phyloP scores from a whole-genome alignment of 2,113 vertebrate genomes.

The Tympanuchus pallidicinctus region DNA sequence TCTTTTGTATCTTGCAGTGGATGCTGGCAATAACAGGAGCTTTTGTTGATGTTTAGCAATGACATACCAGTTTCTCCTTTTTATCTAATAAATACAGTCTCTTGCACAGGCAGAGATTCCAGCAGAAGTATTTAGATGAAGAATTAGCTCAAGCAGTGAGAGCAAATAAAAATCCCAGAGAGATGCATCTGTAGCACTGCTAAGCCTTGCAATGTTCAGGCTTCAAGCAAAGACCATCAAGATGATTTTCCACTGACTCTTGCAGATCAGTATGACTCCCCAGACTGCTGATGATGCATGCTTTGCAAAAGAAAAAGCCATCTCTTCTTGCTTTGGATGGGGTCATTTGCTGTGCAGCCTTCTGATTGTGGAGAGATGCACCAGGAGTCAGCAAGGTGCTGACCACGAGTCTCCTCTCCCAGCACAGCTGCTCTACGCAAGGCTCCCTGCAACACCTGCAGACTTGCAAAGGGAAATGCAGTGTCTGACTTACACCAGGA shows the following conservation, averaged over 20 bases:
- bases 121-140: neutral
- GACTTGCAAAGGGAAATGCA: accelerated
- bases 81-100: neutral
- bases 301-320: neutral
- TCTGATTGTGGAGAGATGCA: neutral
- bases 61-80: neutral
- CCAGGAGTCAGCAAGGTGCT: neutral
- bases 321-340: neutral
- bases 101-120: neutral
- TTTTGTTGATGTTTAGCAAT: neutral
- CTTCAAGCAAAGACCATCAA: neutral
- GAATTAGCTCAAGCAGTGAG: neutral
- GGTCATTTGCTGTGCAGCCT: neutral
- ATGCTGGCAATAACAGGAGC: neutral
- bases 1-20: neutral
- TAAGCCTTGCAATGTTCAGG: neutral
- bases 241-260: neutral
- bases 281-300: neutral
- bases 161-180: neutral
- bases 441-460: neutral
- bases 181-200: neutral
- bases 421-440: neutral
- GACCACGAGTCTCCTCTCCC: neutral
- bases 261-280: neutral
- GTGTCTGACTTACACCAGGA: accelerated